Base-by-base conservation (phyloP, 2,888 invertebrate genomes). In the Norana najaformis region DNA sequence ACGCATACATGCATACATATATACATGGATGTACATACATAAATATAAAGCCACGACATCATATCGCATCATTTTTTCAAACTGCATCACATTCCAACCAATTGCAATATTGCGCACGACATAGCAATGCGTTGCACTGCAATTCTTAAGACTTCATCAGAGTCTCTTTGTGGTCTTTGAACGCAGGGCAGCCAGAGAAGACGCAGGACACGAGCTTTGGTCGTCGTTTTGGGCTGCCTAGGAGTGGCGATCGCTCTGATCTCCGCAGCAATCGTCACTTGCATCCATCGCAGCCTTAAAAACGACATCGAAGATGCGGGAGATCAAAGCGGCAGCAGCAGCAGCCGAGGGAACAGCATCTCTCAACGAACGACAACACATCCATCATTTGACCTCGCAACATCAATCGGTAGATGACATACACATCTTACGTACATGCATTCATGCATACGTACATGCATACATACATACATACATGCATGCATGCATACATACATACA, bases 181-280 rank as follows among this genome's bases (percentile, higher is more conserved):
- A 13, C n/a, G 30, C 69, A 69, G 69, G 69, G 69, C 69, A n/a
- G 69, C 13, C 69, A 69, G 69, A n/a, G 69, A n/a, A 69, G 69
- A 69, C 69, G 69, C 11, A 69, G 13, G 69, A 69, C 69, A 11
- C 14, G 69, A 8, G n/a, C 3, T 1, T 1, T 69, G 30, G 11
- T 69, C 69, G n/a, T 69, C 11, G 69, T 69, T n/a, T 2, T 69
- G 30, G n/a, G 69, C 69, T 69, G 69, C n/a, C 11, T 69, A 69
- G 69, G 69, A 69, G 69, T 69, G 69, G 69, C 69, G 13, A 69
- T 69, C 69, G 69, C 69, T n/a, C n/a, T 69, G n/a, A 69, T 69
- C 69, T 69, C 69, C 69, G 8, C 69, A 11, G 69, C 69, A 69
- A 69, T 69, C 69, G 69, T 69, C 69, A n/a, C n/a, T n/a, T 69